Percentiles rank a stretch among this genome's conserved stretches.
Conservation (phyloP, 1,140 invertebrate genomes). For the Monomorium pharaonis region DNA sequence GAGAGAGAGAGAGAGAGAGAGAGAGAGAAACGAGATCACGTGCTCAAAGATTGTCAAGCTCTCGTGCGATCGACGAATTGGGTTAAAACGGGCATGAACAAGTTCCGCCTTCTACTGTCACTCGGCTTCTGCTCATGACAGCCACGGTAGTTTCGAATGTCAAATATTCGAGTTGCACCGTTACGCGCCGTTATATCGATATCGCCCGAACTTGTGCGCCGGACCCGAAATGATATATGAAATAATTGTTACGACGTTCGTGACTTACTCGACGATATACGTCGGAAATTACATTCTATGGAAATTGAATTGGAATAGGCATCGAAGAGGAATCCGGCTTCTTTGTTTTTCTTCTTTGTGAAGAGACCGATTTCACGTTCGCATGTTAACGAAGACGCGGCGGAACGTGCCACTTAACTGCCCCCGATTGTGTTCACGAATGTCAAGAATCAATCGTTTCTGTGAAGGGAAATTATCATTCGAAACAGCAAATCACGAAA, state of each 20-base stretch:
- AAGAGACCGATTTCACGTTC: background rate
- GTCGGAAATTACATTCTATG: background rate
- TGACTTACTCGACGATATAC: background rate
- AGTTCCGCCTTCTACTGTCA: background rate
- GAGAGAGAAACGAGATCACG: conserved; percentile 6
- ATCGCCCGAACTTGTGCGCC: background rate
- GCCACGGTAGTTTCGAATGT: conserved; percentile 29
- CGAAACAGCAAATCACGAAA: background rate
- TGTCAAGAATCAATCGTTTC: background rate
- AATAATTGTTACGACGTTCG: conserved; percentile 20
- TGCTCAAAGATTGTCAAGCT: conserved; percentile 31
- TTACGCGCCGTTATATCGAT: conserved; percentile 18
- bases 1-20: conserved; percentile 1
- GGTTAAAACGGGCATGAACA: conserved; percentile 6
- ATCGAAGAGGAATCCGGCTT: background rate
- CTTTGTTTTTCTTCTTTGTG: background rate
- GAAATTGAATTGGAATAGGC: background rate
- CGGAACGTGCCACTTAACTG: background rate
- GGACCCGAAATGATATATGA: background rate
- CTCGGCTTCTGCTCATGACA: conserved; percentile 30
- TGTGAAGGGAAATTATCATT: background rate
- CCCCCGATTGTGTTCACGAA: background rate
- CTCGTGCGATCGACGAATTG: background rate
- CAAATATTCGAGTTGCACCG: conserved; percentile 41
- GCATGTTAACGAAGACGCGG: background rate